Evolutionary conservation across 1,140 invertebrate species (phyloP).

Genomic region (Drosophila setifemur): DNA sequence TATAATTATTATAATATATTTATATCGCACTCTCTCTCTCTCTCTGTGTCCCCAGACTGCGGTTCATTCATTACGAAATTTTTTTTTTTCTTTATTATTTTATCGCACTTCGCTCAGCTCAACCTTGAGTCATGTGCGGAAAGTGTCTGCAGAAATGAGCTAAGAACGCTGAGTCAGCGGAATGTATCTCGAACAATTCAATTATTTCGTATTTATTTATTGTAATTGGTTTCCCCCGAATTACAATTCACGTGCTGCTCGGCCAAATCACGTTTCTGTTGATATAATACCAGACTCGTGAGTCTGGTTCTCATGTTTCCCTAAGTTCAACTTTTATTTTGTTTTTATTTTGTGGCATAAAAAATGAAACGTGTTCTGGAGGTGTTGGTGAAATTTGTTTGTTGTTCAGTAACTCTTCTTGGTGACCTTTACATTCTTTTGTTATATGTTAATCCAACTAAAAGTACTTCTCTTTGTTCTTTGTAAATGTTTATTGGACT

Average conservation of each 20-base stretch:
- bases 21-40: slow-evolving; percentile 18
- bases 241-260: background rate
- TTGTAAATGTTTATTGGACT: background rate
- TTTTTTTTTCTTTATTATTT: background rate
- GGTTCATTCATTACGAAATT: slow-evolving; percentile 39
- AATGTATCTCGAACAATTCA: background rate
- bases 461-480: too few species aligned
- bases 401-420: background rate
- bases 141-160: slow-evolving; percentile 21
- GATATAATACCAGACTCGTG: background rate
- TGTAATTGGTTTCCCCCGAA: background rate
- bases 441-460: too few species aligned
- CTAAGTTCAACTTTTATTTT: background rate
- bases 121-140: slow-evolving; percentile 48
- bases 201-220: background rate
- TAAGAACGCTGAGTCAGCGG: slow-evolving; percentile 9
- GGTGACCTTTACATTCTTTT: too few species aligned
- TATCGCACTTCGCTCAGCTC: background rate
- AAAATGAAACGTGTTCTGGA: slow-evolving; percentile 1
- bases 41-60: background rate
- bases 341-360: background rate
- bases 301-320: background rate
- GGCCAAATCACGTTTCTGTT: slow-evolving; percentile 20
- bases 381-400: background rate
- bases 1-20: slow-evolving; percentile 13